Base-by-base conservation (phyloP, 2,888 invertebrate genomes). In the Piscicola geometra region DNA sequence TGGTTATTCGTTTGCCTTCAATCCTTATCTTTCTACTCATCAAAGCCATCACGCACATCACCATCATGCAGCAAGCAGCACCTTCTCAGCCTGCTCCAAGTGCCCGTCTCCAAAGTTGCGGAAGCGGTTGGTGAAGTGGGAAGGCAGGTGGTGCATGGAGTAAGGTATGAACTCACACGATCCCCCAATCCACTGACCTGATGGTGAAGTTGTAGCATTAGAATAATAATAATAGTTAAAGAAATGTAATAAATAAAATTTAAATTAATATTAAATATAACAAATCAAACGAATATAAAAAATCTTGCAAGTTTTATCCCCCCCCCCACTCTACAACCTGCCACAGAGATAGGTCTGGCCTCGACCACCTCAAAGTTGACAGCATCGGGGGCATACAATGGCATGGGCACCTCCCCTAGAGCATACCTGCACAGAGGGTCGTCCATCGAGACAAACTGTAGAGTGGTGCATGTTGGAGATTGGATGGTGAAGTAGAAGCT, bases 151-250 rank as follows among this genome's bases (percentile, higher is more conserved):
- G 28, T 78, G 74, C 9, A 76, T 18, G 15, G 76, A 73, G 12
- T 95, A 79, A 12, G 91, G 83, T 0, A 93, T 93, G 86, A 91
- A 94, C 84, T 91, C 90, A 83, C 89, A 88, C 1, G 85, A 84
- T 82, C 92, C 92, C 18, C 92, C 93, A 25, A 81, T 56, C 75
- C 81, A 80, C 75, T 81, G 88, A 84, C 69, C 88, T 87, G n/a
- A n/a, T 12, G 35, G 28, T 47, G 28, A 71, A 25, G 21, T 71
- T 28, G 15, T 50, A 25, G 1, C 50, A 72, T 32, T 72, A 41
- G 15, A 67, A 67, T 5, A 5, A 18, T 15, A 25, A 72, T 5
- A 56, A 30, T 25, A n/a, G n/a, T 12, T 72, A 9, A 25, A 21
- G 12, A 71, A 28, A 71, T 71, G 3, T 36, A 71, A n/a, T 47